A percentile compares a stretch with the other conserved stretches of the same genome.
Conservation (phyloP, 2,113 vertebrate genomes). For the Antennarius striatus region DNA sequence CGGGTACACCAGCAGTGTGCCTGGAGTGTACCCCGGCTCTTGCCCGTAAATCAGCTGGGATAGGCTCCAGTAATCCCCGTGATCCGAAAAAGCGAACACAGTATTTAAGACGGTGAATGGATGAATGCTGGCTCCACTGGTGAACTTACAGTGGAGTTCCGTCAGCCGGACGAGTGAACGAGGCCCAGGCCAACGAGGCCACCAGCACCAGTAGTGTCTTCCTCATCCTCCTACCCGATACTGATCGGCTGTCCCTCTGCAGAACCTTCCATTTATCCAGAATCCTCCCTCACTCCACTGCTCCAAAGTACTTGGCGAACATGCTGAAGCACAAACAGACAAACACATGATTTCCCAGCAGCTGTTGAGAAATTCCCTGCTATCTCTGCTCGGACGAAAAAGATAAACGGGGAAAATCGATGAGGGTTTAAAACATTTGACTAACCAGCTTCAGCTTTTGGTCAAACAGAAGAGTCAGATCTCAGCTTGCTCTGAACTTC, state of each 20-base stretch:
- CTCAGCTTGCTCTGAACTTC: too few relatives aligned
- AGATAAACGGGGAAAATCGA: conserved; percentile 48
- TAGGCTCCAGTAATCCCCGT: too few relatives aligned
- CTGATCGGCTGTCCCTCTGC: conserved; percentile 10
- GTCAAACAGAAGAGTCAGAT: too few relatives aligned
- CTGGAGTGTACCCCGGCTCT: too few relatives aligned
- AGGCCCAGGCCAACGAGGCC: conserved; percentile 58
- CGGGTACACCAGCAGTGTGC: too few relatives aligned
- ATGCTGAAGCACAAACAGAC: conserved; percentile 1
- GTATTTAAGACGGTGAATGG: too few relatives aligned
- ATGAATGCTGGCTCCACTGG: background rate
- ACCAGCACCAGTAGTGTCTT: conserved; percentile 44
- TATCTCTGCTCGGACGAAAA: conserved; percentile 14
- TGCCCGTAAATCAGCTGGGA: too few relatives aligned
- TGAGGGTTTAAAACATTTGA: background rate
- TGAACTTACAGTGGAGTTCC: conserved; percentile 57
- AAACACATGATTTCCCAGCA: conserved; percentile 41
- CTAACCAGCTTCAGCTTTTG: too few relatives aligned
- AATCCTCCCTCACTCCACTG: background rate
- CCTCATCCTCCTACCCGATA: conserved; percentile 38
- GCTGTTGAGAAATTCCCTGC: conserved; percentile 43
- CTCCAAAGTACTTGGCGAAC: background rate
- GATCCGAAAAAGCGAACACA: too few relatives aligned
- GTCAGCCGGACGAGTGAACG: conserved; percentile 28
- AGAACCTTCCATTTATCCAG: conserved; percentile 44